These are phyloP conservation scores for Pseudocheirus occidentalis DNA, from an alignment of 2,797 vertebrate species.

Conservation along the genomic window DNA sequence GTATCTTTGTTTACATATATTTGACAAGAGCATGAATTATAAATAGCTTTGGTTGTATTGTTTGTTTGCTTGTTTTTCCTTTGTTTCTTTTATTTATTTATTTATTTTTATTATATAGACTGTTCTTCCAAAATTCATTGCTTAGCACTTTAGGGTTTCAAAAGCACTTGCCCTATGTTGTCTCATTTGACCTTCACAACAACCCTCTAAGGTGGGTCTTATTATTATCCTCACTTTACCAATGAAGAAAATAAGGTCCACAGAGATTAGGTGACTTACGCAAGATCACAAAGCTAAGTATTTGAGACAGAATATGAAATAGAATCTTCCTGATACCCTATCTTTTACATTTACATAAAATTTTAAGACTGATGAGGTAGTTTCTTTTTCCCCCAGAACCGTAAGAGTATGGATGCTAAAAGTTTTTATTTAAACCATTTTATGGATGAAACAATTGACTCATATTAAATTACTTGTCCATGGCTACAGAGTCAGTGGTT, in stretches of 20 bases:
- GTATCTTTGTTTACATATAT: neutral
- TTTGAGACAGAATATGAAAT: neutral
- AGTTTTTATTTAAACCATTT: neutral
- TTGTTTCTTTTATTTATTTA: too few species aligned
- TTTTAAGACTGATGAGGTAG: neutral
- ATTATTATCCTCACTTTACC: neutral
- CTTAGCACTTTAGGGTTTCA: neutral
- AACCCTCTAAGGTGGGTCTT: neutral
- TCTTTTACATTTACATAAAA: neutral
- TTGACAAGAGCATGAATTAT: neutral
- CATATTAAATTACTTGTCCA: neutral
- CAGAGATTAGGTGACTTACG: neutral
- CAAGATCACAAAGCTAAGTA: neutral
- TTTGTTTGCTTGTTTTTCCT: too few species aligned
- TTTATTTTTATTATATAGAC: too few species aligned
- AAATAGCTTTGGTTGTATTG: neutral
- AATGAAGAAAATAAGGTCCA: neutral
- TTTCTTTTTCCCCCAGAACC: neutral
- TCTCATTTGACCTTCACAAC: neutral
- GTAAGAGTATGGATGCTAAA: neutral
- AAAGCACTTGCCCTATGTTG: neutral
- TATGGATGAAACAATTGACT: neutral
- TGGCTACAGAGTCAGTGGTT: neutral
- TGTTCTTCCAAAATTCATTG: too few species aligned
- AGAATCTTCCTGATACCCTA: neutral